Conservation (phyloP, 1,140 invertebrate species). For the Sarcophaga peregrina region DNA sequence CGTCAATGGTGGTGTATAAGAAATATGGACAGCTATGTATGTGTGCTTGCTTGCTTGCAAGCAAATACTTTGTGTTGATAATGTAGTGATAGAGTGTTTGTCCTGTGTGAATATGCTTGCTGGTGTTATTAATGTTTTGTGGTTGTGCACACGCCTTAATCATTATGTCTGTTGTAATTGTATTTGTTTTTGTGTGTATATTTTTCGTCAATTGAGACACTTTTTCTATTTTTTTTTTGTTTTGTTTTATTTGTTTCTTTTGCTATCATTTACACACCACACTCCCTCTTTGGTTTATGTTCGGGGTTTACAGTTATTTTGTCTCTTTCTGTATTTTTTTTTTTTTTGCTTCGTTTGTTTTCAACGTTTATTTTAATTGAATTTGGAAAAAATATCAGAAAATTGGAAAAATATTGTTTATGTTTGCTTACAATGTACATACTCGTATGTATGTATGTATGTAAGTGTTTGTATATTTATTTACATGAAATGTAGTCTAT, state of each 20-base stretch:
- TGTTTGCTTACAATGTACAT: not conserved
- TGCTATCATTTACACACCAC: not conserved
- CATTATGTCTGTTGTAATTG: constrained; percentile 35
- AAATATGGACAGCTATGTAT: not conserved
- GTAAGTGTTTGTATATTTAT: constrained; percentile 20
- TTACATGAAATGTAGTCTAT: not conserved
- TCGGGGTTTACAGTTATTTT: not conserved
- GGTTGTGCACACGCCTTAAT: constrained; percentile 39
- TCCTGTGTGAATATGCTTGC: not conserved
- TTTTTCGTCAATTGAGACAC: constrained; percentile 37
- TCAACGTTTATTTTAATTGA: constrained; percentile 41
- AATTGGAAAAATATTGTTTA: constrained; percentile 44
- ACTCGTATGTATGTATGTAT: no score
- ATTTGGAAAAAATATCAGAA: constrained; percentile 39
- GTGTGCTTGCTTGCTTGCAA: not conserved
- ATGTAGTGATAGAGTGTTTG: not conserved
- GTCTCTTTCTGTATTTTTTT: not conserved
- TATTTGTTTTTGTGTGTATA: constrained; percentile 20
- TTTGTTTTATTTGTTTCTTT: not conserved
- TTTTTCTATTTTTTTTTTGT: not conserved
- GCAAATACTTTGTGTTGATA: no score
- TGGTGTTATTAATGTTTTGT: constrained; percentile 39
- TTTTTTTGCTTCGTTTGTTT: not conserved
- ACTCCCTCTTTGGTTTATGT: not conserved
- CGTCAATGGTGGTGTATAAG: not conserved